phyloP scores from a whole-genome alignment of 2,888 invertebrate genomes.

The Rhagium mordax region DNA sequence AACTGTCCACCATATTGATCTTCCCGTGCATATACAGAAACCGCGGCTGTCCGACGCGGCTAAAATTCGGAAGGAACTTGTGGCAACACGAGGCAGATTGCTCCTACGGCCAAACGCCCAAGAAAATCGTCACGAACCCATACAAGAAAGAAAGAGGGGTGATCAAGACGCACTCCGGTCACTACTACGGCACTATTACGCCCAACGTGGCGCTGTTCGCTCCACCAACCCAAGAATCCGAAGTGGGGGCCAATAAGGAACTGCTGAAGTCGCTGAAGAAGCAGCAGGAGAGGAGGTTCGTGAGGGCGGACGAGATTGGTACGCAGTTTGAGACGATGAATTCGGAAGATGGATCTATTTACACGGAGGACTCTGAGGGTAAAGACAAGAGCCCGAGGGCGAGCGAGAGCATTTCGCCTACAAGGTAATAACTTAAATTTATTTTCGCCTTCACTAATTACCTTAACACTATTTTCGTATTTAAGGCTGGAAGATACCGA shows the following conservation, averaged over 20 bases:
- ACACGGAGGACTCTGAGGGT: slow-evolving; percentile 30
- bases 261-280: slow-evolving; percentile 54
- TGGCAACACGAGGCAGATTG: slow-evolving; percentile 63
- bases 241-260: slow-evolving; percentile 49
- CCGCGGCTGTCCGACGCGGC: slow-evolving; percentile 53
- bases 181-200: slow-evolving; percentile 60
- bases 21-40: slow-evolving; percentile 63
- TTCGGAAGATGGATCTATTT: slow-evolving; percentile 40
- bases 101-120: slow-evolving; percentile 58
- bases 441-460: too few species aligned
- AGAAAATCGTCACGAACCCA: slow-evolving; percentile 35
- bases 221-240: slow-evolving; percentile 50
- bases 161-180: slow-evolving; percentile 64
- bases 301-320: slow-evolving; percentile 47
- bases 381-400: slow-evolving; percentile 2
- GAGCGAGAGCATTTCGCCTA: slow-evolving; percentile 27
- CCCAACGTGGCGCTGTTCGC: slow-evolving; percentile 53
- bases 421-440: slow-evolving; percentile 19
- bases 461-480: background rate
- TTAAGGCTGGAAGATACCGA: slow-evolving; percentile 11
- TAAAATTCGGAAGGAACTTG: slow-evolving; percentile 59
- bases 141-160: slow-evolving; percentile 59
- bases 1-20: slow-evolving; percentile 58
- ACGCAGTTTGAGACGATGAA: slow-evolving; percentile 32
- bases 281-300: slow-evolving; percentile 51